These are phyloP conservation scores for Macquaria australasica DNA, from an alignment of 2,113 vertebrate species.

Conservation along the genomic window DNA sequence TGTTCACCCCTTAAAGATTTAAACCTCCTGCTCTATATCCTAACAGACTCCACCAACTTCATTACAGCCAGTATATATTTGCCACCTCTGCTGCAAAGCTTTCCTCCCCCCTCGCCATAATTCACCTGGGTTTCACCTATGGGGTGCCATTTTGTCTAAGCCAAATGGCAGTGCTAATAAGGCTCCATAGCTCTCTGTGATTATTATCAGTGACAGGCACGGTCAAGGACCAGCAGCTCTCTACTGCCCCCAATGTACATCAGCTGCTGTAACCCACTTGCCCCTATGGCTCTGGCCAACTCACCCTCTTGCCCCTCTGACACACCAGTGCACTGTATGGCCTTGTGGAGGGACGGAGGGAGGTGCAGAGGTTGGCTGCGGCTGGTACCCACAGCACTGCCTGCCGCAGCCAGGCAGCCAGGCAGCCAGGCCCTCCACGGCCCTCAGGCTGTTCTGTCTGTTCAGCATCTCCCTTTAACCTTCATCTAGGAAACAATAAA, in stretches of 20 bases:
- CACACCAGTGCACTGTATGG: slow-evolving; percentile 56
- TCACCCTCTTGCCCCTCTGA: slow-evolving; percentile 74
- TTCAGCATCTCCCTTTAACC: slow-evolving; percentile 87
- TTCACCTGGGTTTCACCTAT: slow-evolving; percentile 74
- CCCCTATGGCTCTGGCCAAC: slow-evolving; percentile 58
- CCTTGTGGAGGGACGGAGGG: slow-evolving; percentile 44
- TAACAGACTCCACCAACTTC: slow-evolving; percentile 57
- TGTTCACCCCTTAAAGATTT: slow-evolving; percentile 72
- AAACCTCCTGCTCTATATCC: slow-evolving; percentile 58
- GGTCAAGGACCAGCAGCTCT: slow-evolving; percentile 78
- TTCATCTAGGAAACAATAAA: slow-evolving; percentile 87
- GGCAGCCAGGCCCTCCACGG: slow-evolving; percentile 56
- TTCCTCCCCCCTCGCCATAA: slow-evolving; percentile 55
- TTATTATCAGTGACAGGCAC: slow-evolving; percentile 83
- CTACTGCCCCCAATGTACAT: slow-evolving; percentile 70
- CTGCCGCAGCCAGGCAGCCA: slow-evolving; percentile 55
- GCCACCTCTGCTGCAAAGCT: slow-evolving; percentile 52
- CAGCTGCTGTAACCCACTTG: slow-evolving; percentile 68
- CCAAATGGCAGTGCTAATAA: slow-evolving; percentile 76
- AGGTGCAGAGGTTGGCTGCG: slow-evolving; percentile 53
- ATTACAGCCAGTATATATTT: slow-evolving; percentile 68
- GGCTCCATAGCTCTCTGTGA: slow-evolving; percentile 78
- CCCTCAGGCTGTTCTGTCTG: slow-evolving; percentile 83
- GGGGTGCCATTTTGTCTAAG: slow-evolving; percentile 73
- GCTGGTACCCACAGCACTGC: slow-evolving; percentile 58